phyloP scores from a whole-genome alignment of 2,888 invertebrate genomes.

The Cephus runcator region DNA sequence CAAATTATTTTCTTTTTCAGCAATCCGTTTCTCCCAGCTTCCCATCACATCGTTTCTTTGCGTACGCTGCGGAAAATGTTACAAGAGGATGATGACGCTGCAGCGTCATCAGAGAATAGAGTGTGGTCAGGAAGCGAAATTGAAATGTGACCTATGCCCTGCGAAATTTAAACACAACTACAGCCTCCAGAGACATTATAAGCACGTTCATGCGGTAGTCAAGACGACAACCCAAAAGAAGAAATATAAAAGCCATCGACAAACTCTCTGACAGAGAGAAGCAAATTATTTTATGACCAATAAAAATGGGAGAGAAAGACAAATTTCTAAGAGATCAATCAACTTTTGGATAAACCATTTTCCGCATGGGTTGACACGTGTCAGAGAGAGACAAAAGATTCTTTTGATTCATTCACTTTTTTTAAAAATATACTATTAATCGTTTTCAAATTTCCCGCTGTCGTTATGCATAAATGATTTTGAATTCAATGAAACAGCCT shows the following conservation, averaged over 20 bases:
- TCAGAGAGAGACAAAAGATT: neutral
- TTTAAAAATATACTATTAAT: neutral
- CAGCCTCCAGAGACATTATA: constrained; percentile 52
- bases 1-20: constrained; percentile 47
- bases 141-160: constrained; percentile 64
- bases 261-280: neutral
- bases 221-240: neutral
- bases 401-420: neutral
- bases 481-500: neutral
- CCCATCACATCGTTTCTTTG: constrained; percentile 46
- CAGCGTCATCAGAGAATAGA: constrained; percentile 66
- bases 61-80: constrained; percentile 54
- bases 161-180: constrained; percentile 61
- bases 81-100: constrained; percentile 55
- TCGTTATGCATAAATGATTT: neutral
- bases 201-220: constrained; percentile 16
- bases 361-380: neutral
- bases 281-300: neutral
- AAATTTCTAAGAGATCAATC: neutral
- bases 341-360: neutral
- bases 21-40: constrained; percentile 31
- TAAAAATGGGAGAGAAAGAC: neutral
- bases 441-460: neutral
- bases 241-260: neutral
- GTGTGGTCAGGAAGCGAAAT: constrained; percentile 67